Evolutionary conservation across 2,888 invertebrate genomes (phyloP), one percentile per base, ranked within the genome.

Genomic region (Tipula vernalis): DNA sequence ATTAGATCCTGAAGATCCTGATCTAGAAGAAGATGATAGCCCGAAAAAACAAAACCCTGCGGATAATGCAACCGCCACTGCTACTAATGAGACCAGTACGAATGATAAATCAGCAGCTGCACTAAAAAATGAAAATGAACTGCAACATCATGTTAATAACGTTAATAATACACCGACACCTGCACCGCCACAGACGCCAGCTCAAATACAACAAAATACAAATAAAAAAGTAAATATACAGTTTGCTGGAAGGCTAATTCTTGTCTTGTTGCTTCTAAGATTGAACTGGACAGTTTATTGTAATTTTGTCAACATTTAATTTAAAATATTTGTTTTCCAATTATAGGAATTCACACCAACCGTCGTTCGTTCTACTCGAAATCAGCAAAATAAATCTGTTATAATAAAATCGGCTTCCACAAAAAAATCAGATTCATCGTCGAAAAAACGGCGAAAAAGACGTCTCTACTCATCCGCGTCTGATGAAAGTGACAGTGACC

Each of bases 1-100:
- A 91, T 94, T 96, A 90, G 96, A 97, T 36, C 94, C 95, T 87
- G 96, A 96, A 89, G 96, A 96, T 86, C 89, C 88, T 28, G 91
- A 91, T 88, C 91, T 91, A 6, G 95, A 95, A 88, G 95, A 95
- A 87, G 93, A 93, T 87, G 91, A 90, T 47, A 89, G 89, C 83
- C 90, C 88, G 51, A 90, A 89, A 47, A 89, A 87, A 87, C 83
- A 85, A 1, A 88, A 84, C 85, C 86, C 87, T 36, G 47, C 85
- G n/a, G 85, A 87, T 44, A 86, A 39, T 83, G 28, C 85, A 86
- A 36, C n/a, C 6, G 13, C 41, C 0, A 47, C 15, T 85, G 47
- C 39, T 8, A 28, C 71, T 28, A 71, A 71, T 28, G 71, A 71
- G 28, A 71, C 71, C 3, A 71, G 1, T 28, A 28, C 71, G 71